Evolutionary conservation across 2,888 invertebrate genomes (phyloP), one percentile per base, ranked within the genome.

Genomic region (Temnothorax ravouxi): DNA sequence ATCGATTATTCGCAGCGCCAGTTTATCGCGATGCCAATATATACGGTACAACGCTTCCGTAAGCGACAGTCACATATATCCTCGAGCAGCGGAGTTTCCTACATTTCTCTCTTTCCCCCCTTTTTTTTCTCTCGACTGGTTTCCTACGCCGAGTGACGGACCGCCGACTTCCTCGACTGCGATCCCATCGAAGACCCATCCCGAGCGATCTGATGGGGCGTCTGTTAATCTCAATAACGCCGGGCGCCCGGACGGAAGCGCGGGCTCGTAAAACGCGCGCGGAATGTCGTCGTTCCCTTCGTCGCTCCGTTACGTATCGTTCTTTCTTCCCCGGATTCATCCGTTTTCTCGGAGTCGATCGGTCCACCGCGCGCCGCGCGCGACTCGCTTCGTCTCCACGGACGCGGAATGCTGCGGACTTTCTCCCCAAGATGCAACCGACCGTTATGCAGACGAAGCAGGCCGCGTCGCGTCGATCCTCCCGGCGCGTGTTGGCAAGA

Each of bases 181-280:
- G 91, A 93, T 80, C 38, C 74, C 79, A 71, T 93, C 92, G 91
- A 91, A 91, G 90, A 91, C 83, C 90, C 90, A 91, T 92, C 92
- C 90, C 87, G 88, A 77, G 61, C 77, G 72, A 81, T 84, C 77
- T 76, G n/a, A n/a, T n/a, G 87, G 41, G 88, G 87, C 87, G 92
- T 77, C 92, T 91, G 93, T 94, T 94, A 94, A 94, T 94, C 94
- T 94, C 91, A 93, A 94, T 94, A 94, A 94, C 92, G 94, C 89
- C 91, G 92, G 72, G 92, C 90, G 85, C 90, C 91, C 71, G 89
- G 88, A 90, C 94, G 94, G 94, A 94, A 93, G 91, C 90, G 86
- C 88, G 86, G 85, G 88, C 93, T 92, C 92, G 93, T 94, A 94
- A 94, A 94, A 72, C 74, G 59, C 72, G 72, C 21, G 66, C 38